These are phyloP conservation scores for Hirtodrosophila trivittata DNA, from an alignment of 2,888 invertebrate genomes.

Conservation along the genomic window DNA sequence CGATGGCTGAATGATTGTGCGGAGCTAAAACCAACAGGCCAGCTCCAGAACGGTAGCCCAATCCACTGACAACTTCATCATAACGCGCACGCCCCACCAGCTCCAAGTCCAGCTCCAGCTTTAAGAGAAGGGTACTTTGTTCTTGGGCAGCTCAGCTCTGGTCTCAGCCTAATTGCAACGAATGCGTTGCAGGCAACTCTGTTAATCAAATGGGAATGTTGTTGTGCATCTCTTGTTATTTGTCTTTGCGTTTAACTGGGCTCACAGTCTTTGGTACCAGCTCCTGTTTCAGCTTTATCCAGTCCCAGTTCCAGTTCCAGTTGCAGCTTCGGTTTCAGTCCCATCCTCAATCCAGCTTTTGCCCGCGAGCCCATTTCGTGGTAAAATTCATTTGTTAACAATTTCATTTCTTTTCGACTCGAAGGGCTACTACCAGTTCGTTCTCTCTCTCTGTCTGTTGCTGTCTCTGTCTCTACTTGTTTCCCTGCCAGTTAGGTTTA, in stretches of 20 bases:
- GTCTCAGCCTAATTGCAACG: slow-evolving; percentile 58
- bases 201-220: slow-evolving; percentile 64
- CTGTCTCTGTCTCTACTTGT: not conserved
- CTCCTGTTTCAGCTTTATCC: not conserved
- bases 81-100: slow-evolving; percentile 57
- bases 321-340: slow-evolving; percentile 5
- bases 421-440: not conserved
- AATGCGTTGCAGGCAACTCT: slow-evolving; percentile 38
- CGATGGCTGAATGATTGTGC: slow-evolving; percentile 37
- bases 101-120: not conserved
- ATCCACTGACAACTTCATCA: slow-evolving; percentile 74
- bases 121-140: not conserved
- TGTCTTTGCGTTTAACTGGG: slow-evolving; percentile 70
- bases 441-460: not conserved
- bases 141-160: slow-evolving; percentile 10
- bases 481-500: slow-evolving; percentile 21
- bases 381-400: slow-evolving; percentile 76
- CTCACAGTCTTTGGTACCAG: slow-evolving; percentile 20
- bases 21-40: slow-evolving; percentile 52
- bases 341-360: slow-evolving; percentile 25
- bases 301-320: not conserved
- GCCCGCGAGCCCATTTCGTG: slow-evolving; percentile 69
- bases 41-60: slow-evolving; percentile 58
- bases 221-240: slow-evolving; percentile 62
- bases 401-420: slow-evolving; percentile 64